Evolutionary conservation across 2,113 vertebrate genomes (phyloP).

Genomic region (Craseonycteris thonglongyai): DNA sequence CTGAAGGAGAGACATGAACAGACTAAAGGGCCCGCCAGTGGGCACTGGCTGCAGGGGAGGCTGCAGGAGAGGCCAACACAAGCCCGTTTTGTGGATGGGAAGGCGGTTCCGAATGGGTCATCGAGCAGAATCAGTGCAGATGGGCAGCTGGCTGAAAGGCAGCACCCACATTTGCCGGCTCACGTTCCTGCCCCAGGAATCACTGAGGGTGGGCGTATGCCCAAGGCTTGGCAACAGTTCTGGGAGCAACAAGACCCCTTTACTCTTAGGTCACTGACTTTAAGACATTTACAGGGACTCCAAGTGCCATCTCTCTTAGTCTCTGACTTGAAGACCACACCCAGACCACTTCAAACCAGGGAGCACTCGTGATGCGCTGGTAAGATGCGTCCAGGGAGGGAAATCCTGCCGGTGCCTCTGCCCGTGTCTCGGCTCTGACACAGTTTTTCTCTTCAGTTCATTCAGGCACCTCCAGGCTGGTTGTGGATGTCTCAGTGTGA

Average conservation of each 20-base stretch:
- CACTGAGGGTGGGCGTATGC: neutral
- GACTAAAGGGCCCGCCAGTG: too few relatives aligned
- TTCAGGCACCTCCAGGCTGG: neutral
- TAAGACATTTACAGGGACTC: neutral
- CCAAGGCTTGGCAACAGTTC: neutral
- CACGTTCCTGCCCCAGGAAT: neutral
- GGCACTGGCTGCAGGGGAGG: neutral
- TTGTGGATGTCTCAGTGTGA: rapidly evolving
- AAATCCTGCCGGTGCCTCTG: rapidly evolving
- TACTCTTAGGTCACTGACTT: neutral
- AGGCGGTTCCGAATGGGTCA: neutral
- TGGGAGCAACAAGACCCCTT: neutral
- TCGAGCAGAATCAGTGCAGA: neutral
- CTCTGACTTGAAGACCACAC: neutral
- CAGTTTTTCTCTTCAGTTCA: neutral
- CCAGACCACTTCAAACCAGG: neutral
- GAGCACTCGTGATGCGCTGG: neutral
- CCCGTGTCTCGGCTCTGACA: neutral
- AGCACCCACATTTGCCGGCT: neutral
- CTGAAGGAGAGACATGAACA: neutral
- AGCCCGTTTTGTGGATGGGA: neutral
- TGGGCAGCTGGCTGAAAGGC: neutral
- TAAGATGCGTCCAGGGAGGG: neutral
- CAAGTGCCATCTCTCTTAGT: neutral
- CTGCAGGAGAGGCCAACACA: too few relatives aligned